Base-by-base conservation (phyloP, 1,140 invertebrate species). In the Nasonia longicornis region DNA sequence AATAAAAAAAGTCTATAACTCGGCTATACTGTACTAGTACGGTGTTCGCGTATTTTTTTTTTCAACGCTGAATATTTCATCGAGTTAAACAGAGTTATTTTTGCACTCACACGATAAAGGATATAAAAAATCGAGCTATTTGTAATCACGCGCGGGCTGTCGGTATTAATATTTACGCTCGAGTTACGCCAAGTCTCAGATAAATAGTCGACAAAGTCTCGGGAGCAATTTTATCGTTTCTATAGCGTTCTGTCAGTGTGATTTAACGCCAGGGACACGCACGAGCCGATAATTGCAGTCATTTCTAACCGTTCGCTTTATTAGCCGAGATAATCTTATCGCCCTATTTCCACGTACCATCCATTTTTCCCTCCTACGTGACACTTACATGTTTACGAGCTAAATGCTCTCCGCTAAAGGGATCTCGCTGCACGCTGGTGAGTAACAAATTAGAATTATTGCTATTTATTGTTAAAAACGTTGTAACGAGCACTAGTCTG, bases 271-370 rank as follows among this genome's bases (percentile, higher is more conserved):
- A 82, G 38, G 75, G 84, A 86, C 87, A 88, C 86, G 88, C 86
- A 85, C 87, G 83, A 85, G 84, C 85, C 85, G 84, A 89, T 89
- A 89, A 89, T 89, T 89, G 86, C 87, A 88, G 87, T 89, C 85
- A 88, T 89, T 89, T 85, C 86, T 83, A 86, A 86, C 87, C 83
- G 89, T 87, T 88, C 88, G 80, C 83, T 88, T 88, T 89, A 88
- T 88, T 89, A 86, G 85, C 82, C 82, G 80, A 88, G 86, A 89
- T 89, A 88, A 89, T 89, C 87, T 88, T 86, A 87, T 89, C 87
- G 85, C 86, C 85, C 85, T 84, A 85, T 73, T 87, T 88, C 72
- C 86, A 87, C 86, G 86, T 87, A 83, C 86, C 83, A 85, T 86
- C 86, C 87, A 88, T 88, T 88, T 86, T 84, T 79, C 82, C 84